phyloP scores from a whole-genome alignment of 2,113 vertebrate genomes.

The Formicarius rufipectus region DNA sequence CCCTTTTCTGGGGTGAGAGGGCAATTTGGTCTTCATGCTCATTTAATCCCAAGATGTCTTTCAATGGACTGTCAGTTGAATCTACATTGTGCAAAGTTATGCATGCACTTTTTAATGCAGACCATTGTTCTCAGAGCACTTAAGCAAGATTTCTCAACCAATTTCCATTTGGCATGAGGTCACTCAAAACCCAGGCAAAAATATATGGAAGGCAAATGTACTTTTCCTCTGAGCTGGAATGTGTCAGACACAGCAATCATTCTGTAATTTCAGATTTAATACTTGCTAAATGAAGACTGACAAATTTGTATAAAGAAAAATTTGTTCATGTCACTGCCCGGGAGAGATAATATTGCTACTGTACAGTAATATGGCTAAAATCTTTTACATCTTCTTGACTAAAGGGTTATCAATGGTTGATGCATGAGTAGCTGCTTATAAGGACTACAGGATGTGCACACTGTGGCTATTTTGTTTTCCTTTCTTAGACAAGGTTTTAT shows the following conservation, averaged over 20 bases:
- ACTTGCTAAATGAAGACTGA: conserved; percentile 6
- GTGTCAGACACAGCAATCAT: background rate
- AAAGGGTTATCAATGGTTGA: background rate
- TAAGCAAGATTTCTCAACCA: conserved; percentile 78
- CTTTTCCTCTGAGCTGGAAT: conserved; percentile 29
- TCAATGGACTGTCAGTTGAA: conserved; percentile 80
- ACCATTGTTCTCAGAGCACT: conserved; percentile 77
- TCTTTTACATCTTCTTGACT: background rate
- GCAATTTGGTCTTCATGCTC: conserved; percentile 83
- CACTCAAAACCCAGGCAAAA: conserved; percentile 71
- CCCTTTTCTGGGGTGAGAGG: conserved; percentile 82
- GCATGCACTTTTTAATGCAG: conserved; percentile 84
- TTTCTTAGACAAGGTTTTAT: background rate
- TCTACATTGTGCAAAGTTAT: conserved; percentile 84
- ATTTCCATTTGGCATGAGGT: conserved; percentile 79
- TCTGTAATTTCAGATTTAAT: conserved; percentile 24
- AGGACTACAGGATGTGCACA: background rate
- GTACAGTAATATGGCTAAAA: background rate
- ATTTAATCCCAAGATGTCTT: conserved; percentile 78
- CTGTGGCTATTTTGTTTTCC: background rate
- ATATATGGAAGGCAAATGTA: conserved; percentile 69
- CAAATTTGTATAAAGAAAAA: background rate
- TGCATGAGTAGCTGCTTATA: background rate
- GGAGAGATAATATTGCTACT: background rate
- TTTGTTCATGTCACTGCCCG: background rate